These are phyloP conservation scores for Monochamus saltuarius DNA, from an alignment of 1,140 invertebrate species.

Conservation along the genomic window DNA sequence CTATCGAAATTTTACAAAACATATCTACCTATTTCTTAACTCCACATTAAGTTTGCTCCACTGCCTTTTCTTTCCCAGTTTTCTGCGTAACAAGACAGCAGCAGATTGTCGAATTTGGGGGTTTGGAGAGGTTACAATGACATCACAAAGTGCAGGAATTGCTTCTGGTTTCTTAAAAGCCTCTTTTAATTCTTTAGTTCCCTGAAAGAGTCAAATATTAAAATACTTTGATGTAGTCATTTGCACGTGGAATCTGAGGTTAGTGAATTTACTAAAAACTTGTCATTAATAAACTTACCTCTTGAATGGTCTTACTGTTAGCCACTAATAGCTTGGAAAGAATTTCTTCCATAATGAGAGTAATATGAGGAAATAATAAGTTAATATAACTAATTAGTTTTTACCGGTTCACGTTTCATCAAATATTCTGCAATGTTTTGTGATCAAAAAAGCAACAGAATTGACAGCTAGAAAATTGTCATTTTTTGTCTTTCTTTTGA, in stretches of 20 bases:
- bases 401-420: too few species aligned
- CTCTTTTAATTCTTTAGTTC: slow-evolving; percentile 62
- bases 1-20: not conserved
- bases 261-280: slow-evolving; percentile 28
- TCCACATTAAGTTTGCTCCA: slow-evolving; percentile 62
- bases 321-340: slow-evolving; percentile 56
- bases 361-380: not conserved
- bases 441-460: too few species aligned
- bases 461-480: too few species aligned
- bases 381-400: not conserved
- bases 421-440: too few species aligned
- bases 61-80: slow-evolving; percentile 59
- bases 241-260: slow-evolving; percentile 44
- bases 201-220: slow-evolving; percentile 52
- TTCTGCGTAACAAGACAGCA: slow-evolving; percentile 63
- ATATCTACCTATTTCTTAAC: slow-evolving; percentile 55
- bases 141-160: slow-evolving; percentile 59
- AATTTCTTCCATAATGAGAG: slow-evolving; percentile 55
- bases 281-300: slow-evolving; percentile 51
- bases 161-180: slow-evolving; percentile 65
- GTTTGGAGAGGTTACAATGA: slow-evolving; percentile 58
- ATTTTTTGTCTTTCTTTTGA: too few species aligned
- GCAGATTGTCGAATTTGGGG: slow-evolving; percentile 69
- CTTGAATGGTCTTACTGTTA: slow-evolving; percentile 56
- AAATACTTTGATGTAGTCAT: slow-evolving; percentile 15